Conservation (phyloP, 2,797 vertebrate species). For the Pipistrellus pygmaeus region DNA sequence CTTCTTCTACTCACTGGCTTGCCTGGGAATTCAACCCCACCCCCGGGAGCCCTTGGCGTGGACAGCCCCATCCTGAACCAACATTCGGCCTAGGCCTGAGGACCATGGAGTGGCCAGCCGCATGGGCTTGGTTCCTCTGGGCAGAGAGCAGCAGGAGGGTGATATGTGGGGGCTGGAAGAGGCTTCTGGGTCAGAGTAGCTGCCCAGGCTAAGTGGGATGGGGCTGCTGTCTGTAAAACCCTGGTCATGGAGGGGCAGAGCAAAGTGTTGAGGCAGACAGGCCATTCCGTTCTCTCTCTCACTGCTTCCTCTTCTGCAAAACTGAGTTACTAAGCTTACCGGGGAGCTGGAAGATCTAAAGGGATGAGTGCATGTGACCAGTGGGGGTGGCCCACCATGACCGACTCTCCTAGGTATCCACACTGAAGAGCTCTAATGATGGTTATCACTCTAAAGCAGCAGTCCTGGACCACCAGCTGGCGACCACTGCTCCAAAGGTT, state of each 20-base stretch:
- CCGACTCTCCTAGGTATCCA: neutral
- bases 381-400: neutral
- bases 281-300: neutral
- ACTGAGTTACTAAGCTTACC: neutral
- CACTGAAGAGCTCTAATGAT: neutral
- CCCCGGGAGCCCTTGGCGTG: neutral
- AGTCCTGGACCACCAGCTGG: too few relatives aligned
- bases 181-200: neutral
- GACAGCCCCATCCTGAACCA: neutral
- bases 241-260: neutral
- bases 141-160: neutral
- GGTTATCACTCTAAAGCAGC: neutral
- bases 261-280: neutral
- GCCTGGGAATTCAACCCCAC: neutral
- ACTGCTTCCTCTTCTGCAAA: conserved; percentile 4
- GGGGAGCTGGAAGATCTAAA: neutral
- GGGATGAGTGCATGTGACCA: neutral
- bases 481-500: too few relatives aligned
- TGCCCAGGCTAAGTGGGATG: neutral
- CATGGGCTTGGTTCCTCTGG: neutral
- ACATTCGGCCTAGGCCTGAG: neutral
- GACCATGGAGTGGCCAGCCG: neutral
- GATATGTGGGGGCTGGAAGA: neutral
- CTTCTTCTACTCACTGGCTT: neutral
- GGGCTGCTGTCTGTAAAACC: neutral